A percentile compares a stretch with the other conserved stretches of the same genome.
These are phyloP conservation scores for Lutjanus argentimaculatus DNA, from an alignment of 2,797 vertebrate genomes.

Conservation along the genomic window DNA sequence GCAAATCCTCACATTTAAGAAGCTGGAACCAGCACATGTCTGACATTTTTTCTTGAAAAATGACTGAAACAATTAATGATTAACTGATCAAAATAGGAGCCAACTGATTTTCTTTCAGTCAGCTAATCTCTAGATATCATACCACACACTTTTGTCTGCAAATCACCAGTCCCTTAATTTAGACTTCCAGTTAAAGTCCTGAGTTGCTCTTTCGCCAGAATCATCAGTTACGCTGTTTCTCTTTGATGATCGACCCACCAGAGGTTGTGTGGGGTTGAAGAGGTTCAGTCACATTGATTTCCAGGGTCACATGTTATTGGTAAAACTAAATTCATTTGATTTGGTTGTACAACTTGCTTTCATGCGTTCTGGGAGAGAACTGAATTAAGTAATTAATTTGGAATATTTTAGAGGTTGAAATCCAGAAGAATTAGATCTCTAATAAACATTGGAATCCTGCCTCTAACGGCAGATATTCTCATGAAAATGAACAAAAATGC, in stretches of 20 bases:
- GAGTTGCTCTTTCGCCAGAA: neutral
- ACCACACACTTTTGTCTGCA: neutral
- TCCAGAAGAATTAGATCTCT: neutral
- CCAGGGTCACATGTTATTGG: slow-evolving; percentile 23
- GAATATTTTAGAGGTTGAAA: neutral
- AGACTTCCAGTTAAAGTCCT: neutral
- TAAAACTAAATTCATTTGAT: slow-evolving; percentile 5
- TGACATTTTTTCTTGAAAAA: too few species aligned
- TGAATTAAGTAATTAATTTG: too few species aligned
- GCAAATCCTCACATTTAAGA: too few species aligned
- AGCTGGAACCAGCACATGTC: too few species aligned
- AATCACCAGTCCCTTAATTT: neutral
- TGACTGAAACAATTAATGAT: too few species aligned
- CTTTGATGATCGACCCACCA: neutral
- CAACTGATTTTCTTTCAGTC: too few species aligned
- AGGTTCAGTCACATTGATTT: slow-evolving; percentile 14
- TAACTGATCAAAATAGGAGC: too few species aligned
- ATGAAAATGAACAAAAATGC: neutral
- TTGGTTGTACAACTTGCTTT: neutral
- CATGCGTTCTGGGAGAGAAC: neutral
- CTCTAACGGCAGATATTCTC: neutral
- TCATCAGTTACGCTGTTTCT: neutral
- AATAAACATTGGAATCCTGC: neutral
- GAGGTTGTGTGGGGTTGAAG: neutral
- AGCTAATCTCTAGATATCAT: too few species aligned